Conservation (phyloP, 92 coral and sea anemone genomes). For the Palythoa heliodiscus region DNA sequence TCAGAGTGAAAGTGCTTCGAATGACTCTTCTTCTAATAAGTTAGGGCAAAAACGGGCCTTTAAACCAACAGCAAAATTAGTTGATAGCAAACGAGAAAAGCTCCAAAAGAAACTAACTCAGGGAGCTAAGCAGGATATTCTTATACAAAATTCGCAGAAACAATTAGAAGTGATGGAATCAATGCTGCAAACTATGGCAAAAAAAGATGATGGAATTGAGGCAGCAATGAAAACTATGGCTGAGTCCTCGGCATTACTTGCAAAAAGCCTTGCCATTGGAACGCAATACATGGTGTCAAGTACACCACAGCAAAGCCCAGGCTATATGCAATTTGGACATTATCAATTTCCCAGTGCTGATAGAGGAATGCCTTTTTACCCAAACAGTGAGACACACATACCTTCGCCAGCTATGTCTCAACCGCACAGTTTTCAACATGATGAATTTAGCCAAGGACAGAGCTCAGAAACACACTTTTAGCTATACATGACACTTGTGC, state of each 20-base stretch:
- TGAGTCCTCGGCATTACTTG: conserved; percentile 26
- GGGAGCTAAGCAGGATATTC: conserved; percentile 27
- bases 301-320: conserved; percentile 8
- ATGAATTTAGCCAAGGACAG: too few relatives aligned
- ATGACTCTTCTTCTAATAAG: too few relatives aligned
- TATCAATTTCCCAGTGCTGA: too few relatives aligned
- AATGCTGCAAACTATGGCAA: not conserved
- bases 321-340: too few relatives aligned
- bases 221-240: conserved; percentile 26
- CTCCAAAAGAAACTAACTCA: conserved; percentile 30
- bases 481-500: too few relatives aligned
- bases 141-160: conserved; percentile 25
- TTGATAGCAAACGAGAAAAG: conserved; percentile 14
- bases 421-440: too few relatives aligned
- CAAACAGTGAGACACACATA: too few relatives aligned
- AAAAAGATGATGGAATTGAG: not conserved
- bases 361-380: too few relatives aligned
- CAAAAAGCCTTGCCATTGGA: conserved; percentile 19
- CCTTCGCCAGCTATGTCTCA: too few relatives aligned
- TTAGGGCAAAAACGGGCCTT: too few relatives aligned
- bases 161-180: conserved; percentile 9
- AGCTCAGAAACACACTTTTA: too few relatives aligned
- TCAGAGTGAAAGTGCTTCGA: too few relatives aligned
- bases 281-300: conserved; percentile 35
- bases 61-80: not conserved